phyloP scores from a whole-genome alignment of 2,797 vertebrate species.

The Falco cherrug region DNA sequence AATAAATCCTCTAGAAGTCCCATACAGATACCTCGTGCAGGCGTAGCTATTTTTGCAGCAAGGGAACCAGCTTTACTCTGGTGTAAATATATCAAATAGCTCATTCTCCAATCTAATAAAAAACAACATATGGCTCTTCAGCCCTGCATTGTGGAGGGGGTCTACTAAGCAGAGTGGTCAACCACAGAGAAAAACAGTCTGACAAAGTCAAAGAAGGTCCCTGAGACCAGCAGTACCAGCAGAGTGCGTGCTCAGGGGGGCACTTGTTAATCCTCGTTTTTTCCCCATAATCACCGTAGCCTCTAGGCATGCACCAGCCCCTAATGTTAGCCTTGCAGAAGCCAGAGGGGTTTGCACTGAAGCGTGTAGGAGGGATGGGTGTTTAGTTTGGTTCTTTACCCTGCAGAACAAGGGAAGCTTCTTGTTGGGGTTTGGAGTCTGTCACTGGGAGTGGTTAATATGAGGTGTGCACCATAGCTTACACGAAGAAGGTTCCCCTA shows the following conservation, averaged over 20 bases:
- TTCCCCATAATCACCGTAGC: not conserved
- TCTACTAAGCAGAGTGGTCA: not conserved
- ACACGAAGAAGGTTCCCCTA: conserved; percentile 46
- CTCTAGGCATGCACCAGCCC: not conserved
- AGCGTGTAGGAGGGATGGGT: not conserved
- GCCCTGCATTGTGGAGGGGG: not conserved
- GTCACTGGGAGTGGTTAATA: conserved; percentile 49
- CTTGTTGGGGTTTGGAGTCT: conserved; percentile 41
- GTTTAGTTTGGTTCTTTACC: conserved; percentile 23
- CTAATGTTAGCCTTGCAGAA: not conserved
- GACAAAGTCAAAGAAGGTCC: not conserved
- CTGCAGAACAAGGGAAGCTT: conserved; percentile 25
- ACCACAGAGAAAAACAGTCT: not conserved
- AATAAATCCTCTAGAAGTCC: not conserved
- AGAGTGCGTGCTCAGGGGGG: not conserved
- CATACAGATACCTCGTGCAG: not conserved
- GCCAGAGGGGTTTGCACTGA: not conserved
- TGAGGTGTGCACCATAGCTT: not conserved
- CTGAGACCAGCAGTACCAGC: not conserved
- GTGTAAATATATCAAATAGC: not conserved
- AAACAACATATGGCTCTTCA: not conserved
- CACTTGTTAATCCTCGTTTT: not conserved
- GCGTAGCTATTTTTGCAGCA: not conserved
- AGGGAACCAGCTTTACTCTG: not conserved
- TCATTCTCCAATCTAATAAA: not conserved